Base-by-base conservation (phyloP, 2,797 vertebrate species). In the Xiphorhynchus erythropygius region DNA sequence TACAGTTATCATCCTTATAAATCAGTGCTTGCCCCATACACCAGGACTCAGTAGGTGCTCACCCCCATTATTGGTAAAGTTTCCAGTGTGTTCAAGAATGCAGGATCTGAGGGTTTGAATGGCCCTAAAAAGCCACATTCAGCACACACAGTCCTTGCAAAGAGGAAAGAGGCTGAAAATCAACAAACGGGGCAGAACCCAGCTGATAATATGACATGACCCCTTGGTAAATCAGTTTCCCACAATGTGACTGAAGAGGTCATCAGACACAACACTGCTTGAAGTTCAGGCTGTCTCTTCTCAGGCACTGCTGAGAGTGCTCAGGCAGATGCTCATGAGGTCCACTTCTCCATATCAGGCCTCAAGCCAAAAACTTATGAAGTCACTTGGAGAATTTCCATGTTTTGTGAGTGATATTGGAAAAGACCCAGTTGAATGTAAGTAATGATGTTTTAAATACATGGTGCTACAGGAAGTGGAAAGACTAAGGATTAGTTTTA, bases 331-430 rank as follows among this genome's bases (percentile, higher is more conserved):
- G 1, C 64, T 67, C 63, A 56, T 22, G 44, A 46, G 44, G 87
- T 79, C 87, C 89, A 82, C 63, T 87, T 89, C 59, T 77, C 2
- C 2, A 22, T 64, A 88, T 53, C 89, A 93, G 89, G 94, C 87
- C 87, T 74, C 77, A 47, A 88, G 93, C 94, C 94, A 96, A 96
- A 95, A 90, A 46, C 69, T 79, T 87, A 73, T 74, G 56, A 96
- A 95, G 74, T 88, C 91, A 90, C 70, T 12, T 96, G 95, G 89
- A 96, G 79, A 39, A 57, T 81, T 94, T 96, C 94, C 87, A 93
- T 57, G 41, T 82, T 87, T 83, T 79, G 83, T 91, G 85, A 96
- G 93, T 82, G 93, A 87, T 93, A 74, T 19, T 94, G 95, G 96
- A 95, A 93, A 94, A 89, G 56, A 70, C 87, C 76, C 93, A 96